Conservation (phyloP, 2,888 invertebrate genomes). For the Pristionchus arcanus region DNA sequence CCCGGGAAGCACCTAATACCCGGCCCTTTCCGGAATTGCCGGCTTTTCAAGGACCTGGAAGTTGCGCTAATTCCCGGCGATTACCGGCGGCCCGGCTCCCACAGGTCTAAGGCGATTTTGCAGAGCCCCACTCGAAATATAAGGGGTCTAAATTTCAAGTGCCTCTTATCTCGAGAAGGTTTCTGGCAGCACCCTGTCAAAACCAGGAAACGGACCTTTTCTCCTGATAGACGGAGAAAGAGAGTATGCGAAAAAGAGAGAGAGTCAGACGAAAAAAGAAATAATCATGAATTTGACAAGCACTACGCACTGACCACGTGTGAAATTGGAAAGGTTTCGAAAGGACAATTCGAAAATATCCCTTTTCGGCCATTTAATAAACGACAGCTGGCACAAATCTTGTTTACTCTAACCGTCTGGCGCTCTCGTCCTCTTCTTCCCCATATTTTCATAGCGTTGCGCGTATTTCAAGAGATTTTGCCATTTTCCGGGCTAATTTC, state of each 20-base stretch:
- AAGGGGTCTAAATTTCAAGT: constrained; percentile 8
- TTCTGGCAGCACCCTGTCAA: background rate
- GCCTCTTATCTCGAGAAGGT: background rate
- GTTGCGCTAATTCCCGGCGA: background rate
- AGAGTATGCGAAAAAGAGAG: background rate
- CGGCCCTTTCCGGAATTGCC: background rate
- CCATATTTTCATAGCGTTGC: background rate
- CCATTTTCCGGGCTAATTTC: background rate
- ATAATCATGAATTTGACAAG: background rate
- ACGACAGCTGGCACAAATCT: background rate
- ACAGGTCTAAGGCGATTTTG: constrained; percentile 1
- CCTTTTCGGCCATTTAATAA: background rate
- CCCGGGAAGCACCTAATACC: background rate
- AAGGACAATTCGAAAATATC: background rate
- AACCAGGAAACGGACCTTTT: background rate
- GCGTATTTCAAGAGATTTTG: background rate
- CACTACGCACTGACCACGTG: background rate
- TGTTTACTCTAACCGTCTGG: constrained; percentile 16
- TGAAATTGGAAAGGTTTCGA: background rate
- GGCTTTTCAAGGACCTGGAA: background rate
- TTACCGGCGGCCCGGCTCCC: background rate
- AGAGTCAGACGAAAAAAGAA: background rate
- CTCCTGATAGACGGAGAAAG: background rate
- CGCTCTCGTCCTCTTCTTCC: background rate
- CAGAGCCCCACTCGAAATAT: background rate